Base-by-base conservation (phyloP, 2,888 invertebrate species). In the Drosophila mettleri region DNA sequence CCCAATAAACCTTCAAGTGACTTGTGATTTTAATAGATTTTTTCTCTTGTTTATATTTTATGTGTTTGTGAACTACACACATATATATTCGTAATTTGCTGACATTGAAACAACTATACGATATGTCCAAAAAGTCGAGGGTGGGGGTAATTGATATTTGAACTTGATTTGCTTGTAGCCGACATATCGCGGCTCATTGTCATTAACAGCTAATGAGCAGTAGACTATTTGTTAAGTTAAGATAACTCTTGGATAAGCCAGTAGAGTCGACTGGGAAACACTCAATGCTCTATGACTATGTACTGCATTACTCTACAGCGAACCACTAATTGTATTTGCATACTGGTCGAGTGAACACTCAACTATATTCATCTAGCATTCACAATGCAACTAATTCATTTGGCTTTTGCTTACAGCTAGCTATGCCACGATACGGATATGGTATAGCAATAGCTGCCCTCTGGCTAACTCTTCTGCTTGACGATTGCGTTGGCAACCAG, bases 1-100 rank as follows among this genome's bases (percentile, higher is more conserved):
- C 52, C 60, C 65, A 63, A 66, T 64, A 87, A 87, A 83, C 80
- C 86, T 81, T 86, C 84, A 57, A 52, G 65, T 80, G 78, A 77
- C 78, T 63, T 65, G 46, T 51, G 58, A 61, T 43, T 65, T 54
- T 41, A 57, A 62, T 68, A 58, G 53, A 58, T 72, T 66, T 52
- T 31, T 20, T 31, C 18, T 3, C 8, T 3, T 39, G 41, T 33
- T 8, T 33, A 4, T 48, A 53, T 46, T 48, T 41, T 49, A 39
- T 57, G 31, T 57, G 36, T 39, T 43, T 58, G 60, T 18, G 52
- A 38, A 67, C 67, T 74, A 14, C 31, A 46, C 8, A 16, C 12
- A 20, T 46, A 43, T 27, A 45, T 46, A 49, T 39, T 33, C 53
- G 45, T 38, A 38, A 67, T 20, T 10, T 16, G 51, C 2, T 88